phyloP scores from a whole-genome alignment of 2,888 invertebrate genomes.

The Scrobipalpa atriplicella region DNA sequence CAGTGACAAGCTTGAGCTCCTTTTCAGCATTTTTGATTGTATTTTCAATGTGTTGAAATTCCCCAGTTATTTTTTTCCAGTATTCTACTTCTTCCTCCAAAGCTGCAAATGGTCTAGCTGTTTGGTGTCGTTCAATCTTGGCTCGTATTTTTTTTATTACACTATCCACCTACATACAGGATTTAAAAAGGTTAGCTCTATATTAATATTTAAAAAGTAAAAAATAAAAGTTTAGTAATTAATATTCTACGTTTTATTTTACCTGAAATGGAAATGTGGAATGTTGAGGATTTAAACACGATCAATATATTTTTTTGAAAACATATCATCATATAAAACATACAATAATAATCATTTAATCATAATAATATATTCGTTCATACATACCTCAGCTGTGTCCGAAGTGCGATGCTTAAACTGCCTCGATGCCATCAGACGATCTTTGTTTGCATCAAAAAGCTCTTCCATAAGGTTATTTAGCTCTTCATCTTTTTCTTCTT shows the following conservation, averaged over 20 bases:
- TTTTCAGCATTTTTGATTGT: slow-evolving; percentile 46
- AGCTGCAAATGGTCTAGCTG: slow-evolving; percentile 40
- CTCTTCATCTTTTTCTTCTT: slow-evolving; percentile 39
- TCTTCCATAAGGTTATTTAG: slow-evolving; percentile 45
- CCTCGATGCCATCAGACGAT: slow-evolving; percentile 45
- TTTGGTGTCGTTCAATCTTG: slow-evolving; percentile 50
- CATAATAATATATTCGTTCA: neutral
- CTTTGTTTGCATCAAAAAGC: slow-evolving; percentile 67
- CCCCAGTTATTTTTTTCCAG: slow-evolving; percentile 50
- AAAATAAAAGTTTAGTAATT: too few species aligned
- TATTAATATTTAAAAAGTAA: too few species aligned
- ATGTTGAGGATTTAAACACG: too few species aligned
- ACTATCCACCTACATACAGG: slow-evolving; percentile 41
- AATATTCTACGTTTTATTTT: too few species aligned
- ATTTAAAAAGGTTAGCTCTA: too few species aligned
- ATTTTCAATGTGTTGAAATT: slow-evolving; percentile 50
- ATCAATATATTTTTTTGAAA: too few species aligned
- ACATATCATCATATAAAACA: too few species aligned
- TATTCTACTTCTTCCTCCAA: slow-evolving; percentile 51
- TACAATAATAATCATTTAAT: neutral
- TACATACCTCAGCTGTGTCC: slow-evolving; percentile 57
- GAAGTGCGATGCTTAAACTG: slow-evolving; percentile 38
- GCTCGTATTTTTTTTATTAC: slow-evolving; percentile 48
- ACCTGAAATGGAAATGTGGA: too few species aligned
- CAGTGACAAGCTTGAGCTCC: slow-evolving; percentile 43